Evolutionary conservation across 2,888 invertebrate genomes (phyloP).

Genomic region (Seira sanloemensis): DNA sequence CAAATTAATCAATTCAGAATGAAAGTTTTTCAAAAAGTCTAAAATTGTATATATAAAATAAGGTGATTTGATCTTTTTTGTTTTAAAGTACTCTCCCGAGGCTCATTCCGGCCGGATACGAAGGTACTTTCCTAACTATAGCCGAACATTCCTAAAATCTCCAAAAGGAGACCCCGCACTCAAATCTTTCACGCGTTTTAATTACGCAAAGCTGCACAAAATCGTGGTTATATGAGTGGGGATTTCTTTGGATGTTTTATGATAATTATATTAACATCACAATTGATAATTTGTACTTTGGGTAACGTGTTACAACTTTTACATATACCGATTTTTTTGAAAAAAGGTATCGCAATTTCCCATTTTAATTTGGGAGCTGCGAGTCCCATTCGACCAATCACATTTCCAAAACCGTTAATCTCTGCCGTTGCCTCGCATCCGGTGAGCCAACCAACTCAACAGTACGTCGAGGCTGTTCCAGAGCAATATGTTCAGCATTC

Average conservation of each 20-base stretch:
- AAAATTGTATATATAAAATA: too few relatives aligned
- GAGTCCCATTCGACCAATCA: slow-evolving; percentile 27
- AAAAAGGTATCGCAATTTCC: slow-evolving; percentile 52
- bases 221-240: too few relatives aligned
- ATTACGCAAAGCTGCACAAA: too few relatives aligned
- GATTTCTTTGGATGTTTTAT: too few relatives aligned
- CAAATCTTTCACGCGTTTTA: too few relatives aligned
- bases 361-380: slow-evolving; percentile 65
- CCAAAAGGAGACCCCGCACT: too few relatives aligned
- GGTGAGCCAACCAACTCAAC: slow-evolving; percentile 15
- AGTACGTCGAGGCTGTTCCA: slow-evolving; percentile 2
- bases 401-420: slow-evolving; percentile 20
- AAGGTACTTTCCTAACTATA: too few relatives aligned
- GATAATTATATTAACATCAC: too few relatives aligned
- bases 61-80: slow-evolving; percentile 7
- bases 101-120: slow-evolving; percentile 72
- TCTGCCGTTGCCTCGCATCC: slow-evolving; percentile 9
- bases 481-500: slow-evolving; percentile 8
- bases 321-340: background rate
- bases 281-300: too few relatives aligned
- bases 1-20: too few relatives aligned
- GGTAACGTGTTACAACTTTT: slow-evolving; percentile 44
- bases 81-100: slow-evolving; percentile 65
- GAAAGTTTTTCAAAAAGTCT: too few relatives aligned
- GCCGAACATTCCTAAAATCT: too few relatives aligned